Percentiles rank a stretch among this genome's conserved stretches.
Evolutionary conservation across 2,888 invertebrate genomes (phyloP).

Genomic region (Diabrotica balteata): DNA sequence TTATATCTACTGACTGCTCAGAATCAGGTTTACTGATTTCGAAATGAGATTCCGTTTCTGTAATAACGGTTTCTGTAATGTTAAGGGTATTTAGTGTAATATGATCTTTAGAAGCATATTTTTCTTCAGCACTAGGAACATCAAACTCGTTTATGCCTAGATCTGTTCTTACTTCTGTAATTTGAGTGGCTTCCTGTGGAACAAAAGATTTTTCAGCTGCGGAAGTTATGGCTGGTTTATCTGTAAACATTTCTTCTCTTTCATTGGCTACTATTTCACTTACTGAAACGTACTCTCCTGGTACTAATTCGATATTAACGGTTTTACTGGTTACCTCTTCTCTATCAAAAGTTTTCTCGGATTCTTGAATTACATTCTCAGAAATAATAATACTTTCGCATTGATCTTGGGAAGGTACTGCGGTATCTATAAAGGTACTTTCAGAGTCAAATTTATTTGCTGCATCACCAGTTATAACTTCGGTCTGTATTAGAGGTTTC

Average conservation of each 20-base stretch:
- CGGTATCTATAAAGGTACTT: conserved; percentile 40
- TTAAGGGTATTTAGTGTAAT: conserved; percentile 38
- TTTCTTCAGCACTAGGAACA: conserved; percentile 39
- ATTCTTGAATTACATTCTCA: conserved; percentile 62
- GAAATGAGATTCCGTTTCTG: conserved; percentile 42
- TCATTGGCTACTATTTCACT: conserved; percentile 58
- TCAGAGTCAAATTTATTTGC: conserved; percentile 56
- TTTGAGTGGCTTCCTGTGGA: conserved; percentile 52
- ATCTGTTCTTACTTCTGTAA: conserved; percentile 45
- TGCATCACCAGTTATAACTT: conserved; percentile 58
- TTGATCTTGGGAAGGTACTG: conserved; percentile 52
- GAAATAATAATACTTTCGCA: conserved; percentile 62
- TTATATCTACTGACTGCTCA: conserved; percentile 48
- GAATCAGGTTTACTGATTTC: conserved; percentile 25
- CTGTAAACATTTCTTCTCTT: conserved; percentile 48
- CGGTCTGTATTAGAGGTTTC: conserved; percentile 48
- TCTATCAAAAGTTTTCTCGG: conserved; percentile 52
- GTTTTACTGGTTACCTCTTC: conserved; percentile 55
- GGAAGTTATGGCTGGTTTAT: conserved; percentile 42
- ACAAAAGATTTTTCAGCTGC: conserved; percentile 46
- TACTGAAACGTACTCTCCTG: conserved; percentile 55
- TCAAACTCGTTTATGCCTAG: conserved; percentile 44
- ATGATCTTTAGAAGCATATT: conserved; percentile 42
- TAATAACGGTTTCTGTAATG: conserved; percentile 42
- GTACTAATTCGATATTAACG: conserved; percentile 59